phyloP scores from a whole-genome alignment of 1,140 invertebrate species.

The Diorhabda elongata region DNA sequence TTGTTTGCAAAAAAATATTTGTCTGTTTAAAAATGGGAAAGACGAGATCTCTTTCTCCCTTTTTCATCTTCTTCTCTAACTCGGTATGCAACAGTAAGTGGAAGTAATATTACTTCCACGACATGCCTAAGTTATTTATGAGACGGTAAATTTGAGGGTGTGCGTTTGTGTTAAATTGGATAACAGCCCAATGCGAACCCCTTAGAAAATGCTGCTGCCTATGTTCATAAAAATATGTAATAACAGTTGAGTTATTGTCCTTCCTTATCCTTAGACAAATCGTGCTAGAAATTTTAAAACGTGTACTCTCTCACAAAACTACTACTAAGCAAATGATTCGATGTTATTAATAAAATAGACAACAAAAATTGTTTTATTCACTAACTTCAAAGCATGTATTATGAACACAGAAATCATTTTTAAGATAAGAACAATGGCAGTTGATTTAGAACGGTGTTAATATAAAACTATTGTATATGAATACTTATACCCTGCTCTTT shows the following conservation, averaged over 20 bases:
- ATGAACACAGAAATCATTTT: too few species aligned
- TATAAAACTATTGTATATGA: too few species aligned
- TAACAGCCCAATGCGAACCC: constrained; percentile 33
- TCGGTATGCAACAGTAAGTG: constrained; percentile 39
- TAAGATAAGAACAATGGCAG: too few species aligned
- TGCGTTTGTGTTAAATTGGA: constrained; percentile 39
- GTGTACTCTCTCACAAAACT: not conserved
- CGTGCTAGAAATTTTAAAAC: constrained; percentile 7
- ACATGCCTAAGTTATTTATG: constrained; percentile 42
- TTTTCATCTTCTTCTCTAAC: constrained; percentile 28
- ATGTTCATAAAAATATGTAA: constrained; percentile 34
- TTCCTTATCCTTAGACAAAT: constrained; percentile 5
- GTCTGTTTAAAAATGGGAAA: not conserved
- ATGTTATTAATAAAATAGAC: too few species aligned
- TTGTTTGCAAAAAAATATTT: not conserved
- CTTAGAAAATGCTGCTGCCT: constrained; percentile 17
- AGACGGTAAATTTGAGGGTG: constrained; percentile 39
- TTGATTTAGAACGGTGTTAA: too few species aligned
- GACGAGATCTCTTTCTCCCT: constrained; percentile 29
- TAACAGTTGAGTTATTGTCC: constrained; percentile 17
- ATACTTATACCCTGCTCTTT: too few species aligned
- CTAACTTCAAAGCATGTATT: too few species aligned
- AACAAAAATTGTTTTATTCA: too few species aligned
- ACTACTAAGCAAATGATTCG: not conserved
- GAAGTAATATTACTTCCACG: constrained; percentile 42